A percentile compares a stretch with the other conserved stretches of the same genome.
phyloP scores from a whole-genome alignment of 2,113 vertebrate species.

The Melanocharis versteri region DNA sequence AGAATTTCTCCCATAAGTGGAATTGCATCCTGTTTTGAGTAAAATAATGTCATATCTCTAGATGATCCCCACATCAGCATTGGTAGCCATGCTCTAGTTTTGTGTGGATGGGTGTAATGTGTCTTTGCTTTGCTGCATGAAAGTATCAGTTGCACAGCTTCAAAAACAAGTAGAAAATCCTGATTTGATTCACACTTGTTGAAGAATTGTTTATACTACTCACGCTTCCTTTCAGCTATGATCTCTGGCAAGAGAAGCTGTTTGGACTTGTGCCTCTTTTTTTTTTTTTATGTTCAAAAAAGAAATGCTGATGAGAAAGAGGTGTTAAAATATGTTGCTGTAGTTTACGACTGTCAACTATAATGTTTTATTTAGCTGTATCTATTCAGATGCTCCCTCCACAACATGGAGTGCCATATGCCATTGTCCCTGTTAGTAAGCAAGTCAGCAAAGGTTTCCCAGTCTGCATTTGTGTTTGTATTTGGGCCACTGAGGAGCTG shows the following conservation, averaged over 20 bases:
- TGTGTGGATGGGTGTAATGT: not conserved
- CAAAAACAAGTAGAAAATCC: not conserved
- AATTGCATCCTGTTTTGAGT: not conserved
- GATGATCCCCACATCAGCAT: not conserved
- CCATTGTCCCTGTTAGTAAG: conserved; percentile 72
- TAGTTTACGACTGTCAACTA: conserved; percentile 70
- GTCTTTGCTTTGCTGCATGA: not conserved
- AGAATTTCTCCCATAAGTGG: not conserved
- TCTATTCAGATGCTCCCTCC: conserved; percentile 60
- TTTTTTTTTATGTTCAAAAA: not conserved
- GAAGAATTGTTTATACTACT: not conserved
- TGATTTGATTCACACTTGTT: conserved; percentile 33
- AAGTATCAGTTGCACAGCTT: not conserved
- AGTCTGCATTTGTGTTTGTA: conserved; percentile 57
- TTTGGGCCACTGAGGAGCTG: conserved; percentile 79
- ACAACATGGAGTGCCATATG: conserved; percentile 82
- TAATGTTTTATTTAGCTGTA: conserved; percentile 83
- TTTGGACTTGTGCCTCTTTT: conserved; percentile 42
- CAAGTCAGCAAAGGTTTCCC: conserved; percentile 67
- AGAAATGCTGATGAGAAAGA: conserved; percentile 51
- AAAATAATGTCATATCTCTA: not conserved
- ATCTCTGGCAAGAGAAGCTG: not conserved
- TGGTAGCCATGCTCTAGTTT: not conserved
- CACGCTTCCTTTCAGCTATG: not conserved
- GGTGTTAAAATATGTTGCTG: conserved; percentile 65